Conservation (phyloP, 2,113 vertebrate species). For the Chiloscyllium plagiosum region DNA sequence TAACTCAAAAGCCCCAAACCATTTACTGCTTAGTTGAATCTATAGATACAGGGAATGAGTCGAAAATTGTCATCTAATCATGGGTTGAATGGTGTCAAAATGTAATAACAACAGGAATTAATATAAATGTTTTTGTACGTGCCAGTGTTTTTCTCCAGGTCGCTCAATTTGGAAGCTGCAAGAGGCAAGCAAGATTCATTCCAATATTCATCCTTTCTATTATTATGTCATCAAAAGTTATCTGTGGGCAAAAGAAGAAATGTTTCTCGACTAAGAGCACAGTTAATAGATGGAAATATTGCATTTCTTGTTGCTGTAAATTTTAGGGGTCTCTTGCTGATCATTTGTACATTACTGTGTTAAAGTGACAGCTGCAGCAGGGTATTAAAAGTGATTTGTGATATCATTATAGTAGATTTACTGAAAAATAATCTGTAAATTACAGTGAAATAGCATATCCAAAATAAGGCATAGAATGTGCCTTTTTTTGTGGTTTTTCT, state of each 20-base stretch:
- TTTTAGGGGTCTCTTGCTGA: not conserved
- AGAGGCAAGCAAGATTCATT: not conserved
- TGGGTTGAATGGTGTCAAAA: not conserved
- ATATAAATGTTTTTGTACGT: not conserved
- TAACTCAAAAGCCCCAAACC: not conserved
- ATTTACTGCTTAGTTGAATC: not conserved
- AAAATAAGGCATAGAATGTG: not conserved
- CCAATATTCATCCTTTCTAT: not conserved
- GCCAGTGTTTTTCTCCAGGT: not conserved
- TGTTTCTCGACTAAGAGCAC: not conserved
- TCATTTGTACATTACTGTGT: not conserved
- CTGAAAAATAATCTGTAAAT: constrained; percentile 28
- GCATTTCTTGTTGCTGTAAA: not conserved
- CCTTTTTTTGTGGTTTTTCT: not conserved
- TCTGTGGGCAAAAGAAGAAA: not conserved
- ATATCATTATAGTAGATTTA: constrained; percentile 4
- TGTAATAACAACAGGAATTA: not conserved
- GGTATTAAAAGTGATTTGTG: not conserved
- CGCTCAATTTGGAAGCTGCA: not conserved
- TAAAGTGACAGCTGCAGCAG: constrained; percentile 25
- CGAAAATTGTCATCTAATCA: not conserved
- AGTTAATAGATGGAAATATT: not conserved
- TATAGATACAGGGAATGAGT: not conserved
- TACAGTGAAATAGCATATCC: not conserved
- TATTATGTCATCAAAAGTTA: not conserved